Percentiles rank a stretch among this genome's conserved stretches.
phyloP scores from a whole-genome alignment of 2,113 vertebrate genomes.

The Menura novaehollandiae region DNA sequence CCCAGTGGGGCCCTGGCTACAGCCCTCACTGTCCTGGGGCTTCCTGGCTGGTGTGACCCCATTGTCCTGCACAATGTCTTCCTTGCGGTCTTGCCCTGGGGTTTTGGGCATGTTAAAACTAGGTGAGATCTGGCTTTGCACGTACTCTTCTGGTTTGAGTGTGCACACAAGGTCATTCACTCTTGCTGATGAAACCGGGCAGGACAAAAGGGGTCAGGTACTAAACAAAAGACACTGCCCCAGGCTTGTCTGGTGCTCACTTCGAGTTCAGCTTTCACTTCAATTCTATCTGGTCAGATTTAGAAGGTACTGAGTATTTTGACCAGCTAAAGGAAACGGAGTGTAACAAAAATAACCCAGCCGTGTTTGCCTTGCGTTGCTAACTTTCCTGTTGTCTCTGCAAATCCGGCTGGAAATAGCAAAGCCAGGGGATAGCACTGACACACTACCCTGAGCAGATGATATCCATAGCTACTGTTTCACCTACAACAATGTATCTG shows the following conservation, averaged over 20 bases:
- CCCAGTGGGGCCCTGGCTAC: not conserved
- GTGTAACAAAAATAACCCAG: not conserved
- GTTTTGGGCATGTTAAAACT: not conserved
- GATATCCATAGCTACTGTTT: not conserved
- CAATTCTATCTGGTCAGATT: not conserved
- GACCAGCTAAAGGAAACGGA: not conserved
- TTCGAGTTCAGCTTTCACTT: not conserved
- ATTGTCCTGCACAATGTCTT: not conserved
- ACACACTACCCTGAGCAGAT: not conserved
- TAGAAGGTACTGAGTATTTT: not conserved
- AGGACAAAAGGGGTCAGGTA: not conserved
- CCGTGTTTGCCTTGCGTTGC: not conserved
- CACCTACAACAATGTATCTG: not conserved
- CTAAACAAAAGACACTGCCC: not conserved
- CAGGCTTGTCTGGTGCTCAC: not conserved
- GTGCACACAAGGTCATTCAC: accelerated
- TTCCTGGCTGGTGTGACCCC: not conserved
- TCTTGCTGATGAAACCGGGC: not conserved
- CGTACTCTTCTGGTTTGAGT: not conserved
- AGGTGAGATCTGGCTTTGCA: not conserved
- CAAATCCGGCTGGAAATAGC: not conserved
- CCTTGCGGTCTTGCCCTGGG: not conserved
- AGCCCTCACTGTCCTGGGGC: accelerated
- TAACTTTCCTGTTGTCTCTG: not conserved
- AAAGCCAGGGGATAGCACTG: not conserved